Base-by-base conservation (phyloP, 2,888 invertebrate species). In the Chromoteleia sp. region DNA sequence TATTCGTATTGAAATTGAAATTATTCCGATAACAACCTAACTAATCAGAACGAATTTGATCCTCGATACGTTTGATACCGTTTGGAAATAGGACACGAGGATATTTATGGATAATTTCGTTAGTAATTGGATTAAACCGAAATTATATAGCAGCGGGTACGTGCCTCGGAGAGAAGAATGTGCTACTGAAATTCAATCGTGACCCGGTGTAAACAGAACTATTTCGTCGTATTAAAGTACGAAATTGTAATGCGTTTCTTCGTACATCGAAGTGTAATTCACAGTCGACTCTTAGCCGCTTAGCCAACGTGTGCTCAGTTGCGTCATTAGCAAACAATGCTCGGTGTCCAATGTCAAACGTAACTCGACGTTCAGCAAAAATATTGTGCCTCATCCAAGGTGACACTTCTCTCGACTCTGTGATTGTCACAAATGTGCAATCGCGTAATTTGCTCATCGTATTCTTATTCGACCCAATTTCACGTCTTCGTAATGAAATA, bases 281-380 rank as follows among this genome's bases (percentile, higher is more conserved):
- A 36, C 65, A 52, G 25, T 17, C 8, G 36, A 33, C 14, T 59
- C 56, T 63, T 63, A 43, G 19, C 43, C 58, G 56, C 52, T 58
- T 43, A 19, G 45, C 58, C 36, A 50, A 39, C 63, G 75, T 50
- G 29, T 41, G 54, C 50, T 58, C 54, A n/a, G 68, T 77, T 80
- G 80, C 71, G 59, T 79, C 79, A 79, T 82, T 77, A 79, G 76
- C 76, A 82, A 82, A 82, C 82, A 82, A 82, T 82, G 76, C 82
- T 33, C 45, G 67, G 76, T 79, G 79, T 77, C 79, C 79, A 82
- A 76, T 75, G 71, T 79, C 76, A 79, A 73, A 70, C 63, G 67
- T 54, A 75, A 70, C 63, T 68, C 59, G 56, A 58, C 54, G 71
- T 82, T 74, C 67, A 58, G 56, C 48, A 50, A 71, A 75, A 77